Conservation (phyloP, 2,888 invertebrate genomes). For the Brachylomia viminalis region DNA sequence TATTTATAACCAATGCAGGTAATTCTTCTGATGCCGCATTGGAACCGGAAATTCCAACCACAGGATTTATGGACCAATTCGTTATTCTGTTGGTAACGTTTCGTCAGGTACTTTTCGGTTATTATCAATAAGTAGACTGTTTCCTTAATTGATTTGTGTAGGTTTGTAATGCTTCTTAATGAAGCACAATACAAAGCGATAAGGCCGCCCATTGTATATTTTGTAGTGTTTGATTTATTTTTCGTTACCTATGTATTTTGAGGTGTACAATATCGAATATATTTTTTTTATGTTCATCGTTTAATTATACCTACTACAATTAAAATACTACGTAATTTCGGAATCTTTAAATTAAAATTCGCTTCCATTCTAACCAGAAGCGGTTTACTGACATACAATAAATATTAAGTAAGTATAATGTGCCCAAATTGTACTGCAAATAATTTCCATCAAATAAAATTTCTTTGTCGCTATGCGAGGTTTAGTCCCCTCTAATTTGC, state of each 20-base stretch:
- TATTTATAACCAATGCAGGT: slow-evolving; percentile 48
- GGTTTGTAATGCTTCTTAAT: slow-evolving; percentile 7
- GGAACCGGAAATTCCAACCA: slow-evolving; percentile 36
- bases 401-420: background rate
- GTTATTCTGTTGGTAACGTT: background rate
- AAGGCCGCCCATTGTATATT: too few relatives aligned
- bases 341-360: background rate
- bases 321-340: background rate
- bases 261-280: too few relatives aligned
- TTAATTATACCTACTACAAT: background rate
- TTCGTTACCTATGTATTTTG: too few relatives aligned
- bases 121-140: background rate
- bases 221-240: too few relatives aligned
- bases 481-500: slow-evolving; percentile 53
- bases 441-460: slow-evolving; percentile 17
- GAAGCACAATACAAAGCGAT: background rate
- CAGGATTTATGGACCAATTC: slow-evolving; percentile 4
- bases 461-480: slow-evolving; percentile 1
- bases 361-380: background rate
- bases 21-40: slow-evolving; percentile 42
- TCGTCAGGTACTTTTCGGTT: slow-evolving; percentile 4
- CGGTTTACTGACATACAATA: background rate
- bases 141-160: slow-evolving; percentile 1
- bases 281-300: too few relatives aligned
- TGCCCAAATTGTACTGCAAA: background rate